Percentiles rank a stretch among this genome's conserved stretches.
Evolutionary conservation across 2,888 invertebrate genomes (phyloP).

Genomic region (Carpatolechia fugitivella): DNA sequence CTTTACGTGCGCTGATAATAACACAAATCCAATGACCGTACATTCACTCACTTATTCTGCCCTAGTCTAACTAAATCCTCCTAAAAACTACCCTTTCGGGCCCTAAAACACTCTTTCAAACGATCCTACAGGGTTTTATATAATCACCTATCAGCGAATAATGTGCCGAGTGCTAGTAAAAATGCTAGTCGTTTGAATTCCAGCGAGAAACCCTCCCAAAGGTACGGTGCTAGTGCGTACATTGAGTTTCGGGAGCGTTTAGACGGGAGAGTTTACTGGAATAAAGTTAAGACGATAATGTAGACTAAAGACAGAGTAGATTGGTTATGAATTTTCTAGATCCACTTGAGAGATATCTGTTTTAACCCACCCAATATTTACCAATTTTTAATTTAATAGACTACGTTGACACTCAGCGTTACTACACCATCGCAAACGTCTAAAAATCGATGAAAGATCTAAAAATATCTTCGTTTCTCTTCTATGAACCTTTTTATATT

Average conservation of each 20-base stretch:
- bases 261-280: not conserved
- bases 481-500: too few species aligned
- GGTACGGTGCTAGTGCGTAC: not conserved
- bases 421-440: too few species aligned
- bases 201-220: not conserved
- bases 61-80: too few species aligned
- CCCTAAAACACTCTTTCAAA: not conserved
- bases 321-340: too few species aligned
- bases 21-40: not conserved
- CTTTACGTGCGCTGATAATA: not conserved
- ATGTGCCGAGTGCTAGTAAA: constrained; percentile 1
- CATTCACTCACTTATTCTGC: not conserved
- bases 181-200: constrained; percentile 1
- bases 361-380: too few species aligned
- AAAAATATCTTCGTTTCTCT: too few species aligned
- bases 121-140: not conserved
- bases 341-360: too few species aligned
- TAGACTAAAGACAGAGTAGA: too few species aligned
- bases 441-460: too few species aligned
- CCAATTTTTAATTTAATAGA: too few species aligned
- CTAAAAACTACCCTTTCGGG: not conserved
- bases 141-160: constrained; percentile 10
- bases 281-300: too few species aligned
- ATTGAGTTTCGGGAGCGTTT: not conserved
- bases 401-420: too few species aligned